These are phyloP conservation scores for Stomatorhinus ivindoensis DNA, from an alignment of 2,113 vertebrate genomes.

Conservation along the genomic window DNA sequence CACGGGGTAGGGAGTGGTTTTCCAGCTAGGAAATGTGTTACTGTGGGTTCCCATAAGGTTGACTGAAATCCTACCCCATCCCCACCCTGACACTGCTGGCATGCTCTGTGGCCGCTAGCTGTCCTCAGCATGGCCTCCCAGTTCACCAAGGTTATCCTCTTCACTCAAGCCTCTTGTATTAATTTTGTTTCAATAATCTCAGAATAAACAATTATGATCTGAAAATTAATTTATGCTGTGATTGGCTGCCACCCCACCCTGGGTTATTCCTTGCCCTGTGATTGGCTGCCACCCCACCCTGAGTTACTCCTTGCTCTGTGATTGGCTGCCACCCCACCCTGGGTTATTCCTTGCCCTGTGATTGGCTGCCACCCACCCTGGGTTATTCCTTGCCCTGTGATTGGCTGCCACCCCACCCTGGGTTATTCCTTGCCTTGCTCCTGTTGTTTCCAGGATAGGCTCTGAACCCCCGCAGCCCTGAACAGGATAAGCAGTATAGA, in stretches of 20 bases:
- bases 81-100: not conserved
- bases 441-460: not conserved
- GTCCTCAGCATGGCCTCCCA: not conserved
- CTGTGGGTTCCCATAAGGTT: not conserved
- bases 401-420: no score
- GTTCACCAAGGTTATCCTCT: not conserved
- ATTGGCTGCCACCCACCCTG: no score
- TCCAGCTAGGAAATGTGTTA: not conserved
- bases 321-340: no score
- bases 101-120: no score
- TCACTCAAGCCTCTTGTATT: not conserved
- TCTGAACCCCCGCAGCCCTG: not conserved
- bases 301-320: no score
- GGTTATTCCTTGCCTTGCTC: not conserved
- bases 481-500: not conserved
- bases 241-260: no score
- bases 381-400: no score
- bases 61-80: not conserved
- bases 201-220: not conserved
- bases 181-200: not conserved
- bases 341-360: no score
- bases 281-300: no score
- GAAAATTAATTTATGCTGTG: not conserved
- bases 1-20: no score
- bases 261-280: no score